Evolutionary conservation across 1,140 invertebrate genomes (phyloP), one percentile per base, ranked within the genome.

Genomic region (Drosophila pachea): DNA sequence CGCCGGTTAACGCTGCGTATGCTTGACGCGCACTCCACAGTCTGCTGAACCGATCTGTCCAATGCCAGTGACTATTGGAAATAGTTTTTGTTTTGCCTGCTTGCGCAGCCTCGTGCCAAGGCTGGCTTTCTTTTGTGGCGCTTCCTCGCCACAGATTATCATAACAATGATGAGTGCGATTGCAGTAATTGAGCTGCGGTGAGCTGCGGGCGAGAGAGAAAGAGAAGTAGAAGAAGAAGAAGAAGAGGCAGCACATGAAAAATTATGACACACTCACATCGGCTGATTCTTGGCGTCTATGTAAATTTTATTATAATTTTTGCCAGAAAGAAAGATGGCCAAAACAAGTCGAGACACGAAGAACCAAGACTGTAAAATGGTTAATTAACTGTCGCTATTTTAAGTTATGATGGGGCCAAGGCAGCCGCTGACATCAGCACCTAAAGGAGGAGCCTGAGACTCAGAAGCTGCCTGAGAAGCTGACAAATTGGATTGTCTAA

Each of bases 241-340:
- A n/a, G n/a, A n/a, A n/a, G n/a, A n/a, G n/a, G n/a, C 58, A 50
- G 50, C 33, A 53, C 36, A 45, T 45, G 12, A 69, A 45, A 53
- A 67, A 67, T 83, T 29, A 49, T 62, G 58, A 22, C 22, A 22
- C 22, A 22, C 22, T 22, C 22, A 22, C 22, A 22, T 22, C 22
- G 40, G 11, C 42, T 62, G 48, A 50, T 75, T 83, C 68, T 78
- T 84, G 65, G 63, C 68, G 76, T 73, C 73, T 83, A 83, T 83
- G 79, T 71, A 76, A 83, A 83, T 83, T 83, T 83, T 83, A 83
- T 83, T 76, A 76, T 76, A 79, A 83, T 84, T 76, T 76, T 52
- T 36, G 45, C 22, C 7, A 22, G 47, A 72, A 68, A 69, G 74
- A 58, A 70, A 59, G 66, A 73, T 54, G 74, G 63, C 4, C 71